phyloP scores from a whole-genome alignment of 2,888 invertebrate species.

The Alsophila aescularia region DNA sequence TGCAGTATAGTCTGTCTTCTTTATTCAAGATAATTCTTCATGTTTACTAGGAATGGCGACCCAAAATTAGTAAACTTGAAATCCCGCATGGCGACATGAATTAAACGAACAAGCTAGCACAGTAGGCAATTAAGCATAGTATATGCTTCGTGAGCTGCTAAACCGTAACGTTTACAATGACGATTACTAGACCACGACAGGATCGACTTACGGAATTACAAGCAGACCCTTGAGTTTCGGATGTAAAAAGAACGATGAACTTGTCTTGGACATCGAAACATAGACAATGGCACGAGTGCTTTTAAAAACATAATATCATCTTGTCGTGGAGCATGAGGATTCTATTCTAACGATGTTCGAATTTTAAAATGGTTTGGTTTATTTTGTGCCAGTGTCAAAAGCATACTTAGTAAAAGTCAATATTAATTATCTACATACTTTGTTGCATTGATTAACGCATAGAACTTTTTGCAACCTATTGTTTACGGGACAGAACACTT shows the following conservation, averaged over 20 bases:
- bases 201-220: conserved; percentile 34
- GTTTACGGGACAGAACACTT: not conserved
- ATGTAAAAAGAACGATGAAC: conserved; percentile 40
- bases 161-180: conserved; percentile 29
- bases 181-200: conserved; percentile 33
- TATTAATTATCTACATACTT: no score
- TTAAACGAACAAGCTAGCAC: not conserved
- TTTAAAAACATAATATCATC: not conserved
- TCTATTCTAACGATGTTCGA: no score
- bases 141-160: conserved; percentile 2
- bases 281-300: conserved; percentile 29
- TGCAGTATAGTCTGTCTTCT: no score
- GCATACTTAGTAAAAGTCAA: no score
- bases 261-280: conserved; percentile 21
- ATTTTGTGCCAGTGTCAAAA: not conserved
- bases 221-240: conserved; percentile 32
- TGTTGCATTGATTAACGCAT: no score
- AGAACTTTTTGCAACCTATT: not conserved
- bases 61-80: no score
- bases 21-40: no score
- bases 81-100: not conserved
- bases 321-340: no score
- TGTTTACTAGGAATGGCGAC: no score
- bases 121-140: conserved; percentile 1
- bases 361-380: no score